Base-by-base conservation (phyloP, 2,888 invertebrate species). In the Drosophila borborema region DNA sequence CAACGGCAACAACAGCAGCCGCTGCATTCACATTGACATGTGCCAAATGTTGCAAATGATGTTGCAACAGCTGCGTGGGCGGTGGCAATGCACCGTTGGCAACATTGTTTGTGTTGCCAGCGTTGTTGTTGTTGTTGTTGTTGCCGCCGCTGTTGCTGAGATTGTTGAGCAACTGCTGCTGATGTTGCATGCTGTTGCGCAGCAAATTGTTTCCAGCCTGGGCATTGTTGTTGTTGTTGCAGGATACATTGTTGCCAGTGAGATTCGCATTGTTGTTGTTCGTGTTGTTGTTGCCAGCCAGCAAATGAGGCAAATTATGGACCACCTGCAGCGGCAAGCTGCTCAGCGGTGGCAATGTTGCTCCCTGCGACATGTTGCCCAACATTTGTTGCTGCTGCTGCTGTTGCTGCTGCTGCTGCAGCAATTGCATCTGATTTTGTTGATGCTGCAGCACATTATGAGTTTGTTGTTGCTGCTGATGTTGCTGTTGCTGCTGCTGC, bases 31-130 rank as follows among this genome's bases (percentile, higher is more conserved):
- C 90, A 79, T 92, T 92, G 36, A 92, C 92, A 86, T 92, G 92
- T n/a, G 91, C 92, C 75, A 93, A 86, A 82, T 93, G 93, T 73
- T 93, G 93, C 86, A 93, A 82, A 68, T 93, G 92, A 90, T 93
- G 93, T 80, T 93, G 93, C 82, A 93, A 78, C 82, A 93, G 68
- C 73, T 93, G 93, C 72, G 92, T 92, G 74, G 92, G 91, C 60
- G 93, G 92, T 40, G 93, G 92, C 82, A 93, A 66, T 10, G 67
- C 45, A 9, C 78, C 79, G 59, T 83, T 86, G 28, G 69, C 77
- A 55, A 74, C 83, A 53, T 71, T 82, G 14, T 38, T 38, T 14
- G 14, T 68, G 71, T 38, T 87, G 74, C 34, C 68, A 64, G 16
- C 72, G 72, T 2, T 82, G 67, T 6, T 80, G 72, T 2, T 85